Percentiles rank a stretch among this genome's conserved stretches.
phyloP scores from a whole-genome alignment of 2,888 invertebrate genomes.

The Apodemia zela region DNA sequence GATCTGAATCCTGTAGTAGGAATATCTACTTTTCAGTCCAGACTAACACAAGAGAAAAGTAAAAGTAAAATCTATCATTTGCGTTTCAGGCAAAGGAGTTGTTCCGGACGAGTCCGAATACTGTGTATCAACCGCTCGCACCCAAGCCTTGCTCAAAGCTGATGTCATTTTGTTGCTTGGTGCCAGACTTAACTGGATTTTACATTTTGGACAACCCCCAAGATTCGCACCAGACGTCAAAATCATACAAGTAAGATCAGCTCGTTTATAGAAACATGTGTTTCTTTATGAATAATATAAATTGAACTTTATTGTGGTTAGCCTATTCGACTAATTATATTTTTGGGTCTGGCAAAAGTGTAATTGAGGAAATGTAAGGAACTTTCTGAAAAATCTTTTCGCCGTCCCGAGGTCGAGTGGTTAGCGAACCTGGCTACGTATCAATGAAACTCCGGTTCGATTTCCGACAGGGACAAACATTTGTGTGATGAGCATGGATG shows the following conservation, averaged over 20 bases:
- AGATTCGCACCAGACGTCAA: constrained; percentile 91
- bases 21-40: not conserved
- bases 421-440: too few relatives aligned
- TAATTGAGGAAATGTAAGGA: too few relatives aligned
- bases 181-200: constrained; percentile 97
- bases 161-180: constrained; percentile 94
- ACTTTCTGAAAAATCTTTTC: too few relatives aligned
- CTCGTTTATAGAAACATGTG: not conserved
- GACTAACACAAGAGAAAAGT: not conserved
- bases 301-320: too few relatives aligned
- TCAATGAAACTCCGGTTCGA: too few relatives aligned
- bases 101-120: constrained; percentile 84
- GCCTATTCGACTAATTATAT: too few relatives aligned
- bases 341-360: too few relatives aligned
- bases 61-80: not conserved
- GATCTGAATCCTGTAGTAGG: too few relatives aligned
- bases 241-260: constrained; percentile 86
- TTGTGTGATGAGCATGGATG: too few relatives aligned
- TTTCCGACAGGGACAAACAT: too few relatives aligned
- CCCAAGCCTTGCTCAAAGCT: constrained; percentile 90
- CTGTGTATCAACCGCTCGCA: constrained; percentile 93
- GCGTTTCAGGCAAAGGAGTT: constrained; percentile 84
- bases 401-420: too few relatives aligned
- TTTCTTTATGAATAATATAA: too few relatives aligned
- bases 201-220: constrained; percentile 96